A percentile compares a stretch with the other conserved stretches of the same genome.
Evolutionary conservation across 1,140 invertebrate genomes (phyloP).

Genomic region (Orius insidiosus): DNA sequence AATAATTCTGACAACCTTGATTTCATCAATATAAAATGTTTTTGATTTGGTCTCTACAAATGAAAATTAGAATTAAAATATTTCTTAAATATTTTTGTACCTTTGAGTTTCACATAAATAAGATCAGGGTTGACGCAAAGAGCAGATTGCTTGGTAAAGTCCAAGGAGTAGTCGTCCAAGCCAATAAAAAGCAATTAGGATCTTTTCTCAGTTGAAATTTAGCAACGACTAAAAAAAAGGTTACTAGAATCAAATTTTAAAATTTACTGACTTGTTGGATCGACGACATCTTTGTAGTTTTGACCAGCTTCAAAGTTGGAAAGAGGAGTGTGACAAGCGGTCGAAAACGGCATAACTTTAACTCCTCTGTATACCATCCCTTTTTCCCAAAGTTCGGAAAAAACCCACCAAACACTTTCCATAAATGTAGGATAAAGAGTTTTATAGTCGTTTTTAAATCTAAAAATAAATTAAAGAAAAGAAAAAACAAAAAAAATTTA

Average conservation of each 20-base stretch:
- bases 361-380: constrained; percentile 92
- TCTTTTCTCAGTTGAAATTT: constrained; percentile 62
- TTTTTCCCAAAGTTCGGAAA: constrained; percentile 88
- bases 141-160: constrained; percentile 93
- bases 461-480: background rate
- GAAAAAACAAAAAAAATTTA: background rate
- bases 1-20: constrained; percentile 62
- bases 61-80: constrained; percentile 1
- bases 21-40: constrained; percentile 61
- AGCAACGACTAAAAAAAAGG: constrained; percentile 48
- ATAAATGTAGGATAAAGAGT: constrained; percentile 97
- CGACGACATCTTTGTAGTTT: constrained; percentile 97
- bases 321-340: constrained; percentile 88
- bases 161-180: constrained; percentile 99
- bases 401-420: constrained; percentile 99
- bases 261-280: constrained; percentile 54
- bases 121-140: constrained; percentile 86
- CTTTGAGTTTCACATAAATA: constrained; percentile 65
- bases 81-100: constrained; percentile 11
- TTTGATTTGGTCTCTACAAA: background rate
- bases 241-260: background rate
- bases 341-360: constrained; percentile 98
- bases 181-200: constrained; percentile 54
- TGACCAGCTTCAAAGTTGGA: constrained; percentile 98
- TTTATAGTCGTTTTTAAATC: constrained; percentile 99